Base-by-base conservation (phyloP, 2,888 invertebrate species). In the Archips crataeganus region DNA sequence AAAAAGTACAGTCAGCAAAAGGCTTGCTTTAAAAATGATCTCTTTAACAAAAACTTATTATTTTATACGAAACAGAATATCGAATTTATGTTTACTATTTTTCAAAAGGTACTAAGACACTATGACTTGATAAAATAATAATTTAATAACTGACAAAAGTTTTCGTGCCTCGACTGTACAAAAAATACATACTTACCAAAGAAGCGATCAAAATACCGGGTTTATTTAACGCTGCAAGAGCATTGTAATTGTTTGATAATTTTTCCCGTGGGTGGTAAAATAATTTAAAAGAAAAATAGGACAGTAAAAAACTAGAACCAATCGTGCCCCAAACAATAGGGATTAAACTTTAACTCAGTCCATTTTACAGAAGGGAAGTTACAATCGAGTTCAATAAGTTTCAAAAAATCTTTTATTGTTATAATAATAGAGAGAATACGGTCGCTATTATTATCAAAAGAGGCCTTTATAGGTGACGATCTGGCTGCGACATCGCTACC, bases 351-450 rank as follows among this genome's bases (percentile, higher is more conserved):
- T 57, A 57, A 67, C 49, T 45, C 49, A 39, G 49, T 45, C 59
- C 61, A 69, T 68, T 63, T 36, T 65, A 74, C 57, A 63, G 69
- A 60, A 60, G 74, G 73, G 70, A 70, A 69, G 65, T 45, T 65
- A 74, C 70, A 74, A 74, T 74, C 32, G 49, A 49, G 47, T 42
- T 57, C 69, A 73, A 73, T 73, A 73, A 64, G 73, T 73, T 70
- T 74, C 54, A 60, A 65, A 73, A 65, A 70, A 64, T 70, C 74
- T 70, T 65, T 74, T 74, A 70, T 74, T 74, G 54, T 70, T 49
- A 70, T 70, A 74, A 74, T 70, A 74, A 74, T 74, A 74, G 65
- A 70, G 65, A 68, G 65, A 68, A 64, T 73, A 74, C 69, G 73
- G 73, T 74, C 69, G 69, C 49, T 74, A 69, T 70, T 74, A 69